Percentiles rank a stretch among this genome's conserved stretches.
These are phyloP conservation scores for Xiphophorus birchmanni DNA, from an alignment of 2,797 vertebrate genomes.

Conservation along the genomic window DNA sequence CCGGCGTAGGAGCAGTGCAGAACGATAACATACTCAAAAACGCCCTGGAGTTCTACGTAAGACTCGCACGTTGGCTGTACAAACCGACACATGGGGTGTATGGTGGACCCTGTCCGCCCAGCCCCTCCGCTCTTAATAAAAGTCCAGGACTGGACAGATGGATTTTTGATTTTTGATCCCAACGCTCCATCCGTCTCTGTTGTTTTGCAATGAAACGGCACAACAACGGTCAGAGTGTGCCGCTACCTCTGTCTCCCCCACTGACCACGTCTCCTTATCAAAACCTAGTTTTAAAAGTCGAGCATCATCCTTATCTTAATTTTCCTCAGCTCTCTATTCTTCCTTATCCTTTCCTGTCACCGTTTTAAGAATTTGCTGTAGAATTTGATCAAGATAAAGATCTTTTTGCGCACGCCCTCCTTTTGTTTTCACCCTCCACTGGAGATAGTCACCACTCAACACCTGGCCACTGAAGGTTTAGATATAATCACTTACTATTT, in stretches of 20 bases:
- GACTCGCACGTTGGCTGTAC: background rate
- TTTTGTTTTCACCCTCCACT: slow-evolving; percentile 21
- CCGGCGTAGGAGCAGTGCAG: background rate
- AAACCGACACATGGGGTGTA: background rate
- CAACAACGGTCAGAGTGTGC: too few species aligned
- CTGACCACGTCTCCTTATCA: background rate
- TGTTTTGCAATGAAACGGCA: too few species aligned
- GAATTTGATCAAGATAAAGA: background rate
- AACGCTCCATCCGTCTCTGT: too few species aligned
- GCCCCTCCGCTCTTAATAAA: slow-evolving; percentile 7
- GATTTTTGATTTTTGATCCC: slow-evolving; percentile 36
- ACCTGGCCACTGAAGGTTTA: slow-evolving; percentile 33
- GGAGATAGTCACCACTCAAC: slow-evolving; percentile 31
- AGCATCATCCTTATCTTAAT: background rate
- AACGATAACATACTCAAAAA: background rate
- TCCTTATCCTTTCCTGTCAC: background rate
- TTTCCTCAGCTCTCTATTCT: slow-evolving; percentile 9
- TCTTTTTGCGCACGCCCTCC: background rate
- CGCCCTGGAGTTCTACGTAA: background rate
- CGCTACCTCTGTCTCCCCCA: background rate
- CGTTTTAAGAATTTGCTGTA: background rate
- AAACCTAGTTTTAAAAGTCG: background rate
- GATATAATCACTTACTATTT: background rate
- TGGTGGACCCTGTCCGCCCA: background rate
- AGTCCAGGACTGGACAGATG: too few species aligned